Conservation (phyloP, 2,888 invertebrate genomes). For the Lithophane leautieri region DNA sequence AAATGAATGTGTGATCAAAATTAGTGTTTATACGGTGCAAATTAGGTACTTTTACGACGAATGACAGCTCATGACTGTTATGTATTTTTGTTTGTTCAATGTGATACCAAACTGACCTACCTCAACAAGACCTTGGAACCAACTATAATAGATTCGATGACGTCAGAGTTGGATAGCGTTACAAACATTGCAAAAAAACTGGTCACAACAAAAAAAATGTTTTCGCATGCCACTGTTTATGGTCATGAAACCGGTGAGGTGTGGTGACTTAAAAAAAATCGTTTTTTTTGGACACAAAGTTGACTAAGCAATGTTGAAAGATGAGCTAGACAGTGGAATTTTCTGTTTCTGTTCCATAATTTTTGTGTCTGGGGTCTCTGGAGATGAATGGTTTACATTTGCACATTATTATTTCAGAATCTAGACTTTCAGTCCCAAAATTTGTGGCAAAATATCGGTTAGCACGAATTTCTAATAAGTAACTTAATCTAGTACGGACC, state of each 20-base stretch:
- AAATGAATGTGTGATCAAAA: slow-evolving; percentile 15
- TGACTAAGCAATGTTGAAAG: not conserved
- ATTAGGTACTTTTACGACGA: not conserved
- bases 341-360: not conserved
- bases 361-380: not conserved
- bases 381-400: slow-evolving; percentile 18
- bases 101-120: slow-evolving; percentile 57
- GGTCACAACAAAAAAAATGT: not conserved
- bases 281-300: slow-evolving; percentile 3
- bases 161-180: slow-evolving; percentile 40
- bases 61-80: slow-evolving; percentile 16
- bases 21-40: slow-evolving; percentile 26
- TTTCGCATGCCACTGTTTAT: slow-evolving; percentile 24
- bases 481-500: slow-evolving; percentile 22
- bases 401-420: not conserved
- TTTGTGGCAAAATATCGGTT: slow-evolving; percentile 4
- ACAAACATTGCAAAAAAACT: slow-evolving; percentile 25
- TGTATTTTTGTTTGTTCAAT: slow-evolving; percentile 35
- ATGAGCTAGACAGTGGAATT: not conserved
- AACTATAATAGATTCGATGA: slow-evolving; percentile 52
- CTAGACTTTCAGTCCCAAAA: not conserved
- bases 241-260: slow-evolving; percentile 6
- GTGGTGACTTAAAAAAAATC: not conserved
- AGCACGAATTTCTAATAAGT: slow-evolving; percentile 19
- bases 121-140: slow-evolving; percentile 57